Base-by-base conservation (phyloP, 2,888 invertebrate genomes). In the Tillus elongatus region DNA sequence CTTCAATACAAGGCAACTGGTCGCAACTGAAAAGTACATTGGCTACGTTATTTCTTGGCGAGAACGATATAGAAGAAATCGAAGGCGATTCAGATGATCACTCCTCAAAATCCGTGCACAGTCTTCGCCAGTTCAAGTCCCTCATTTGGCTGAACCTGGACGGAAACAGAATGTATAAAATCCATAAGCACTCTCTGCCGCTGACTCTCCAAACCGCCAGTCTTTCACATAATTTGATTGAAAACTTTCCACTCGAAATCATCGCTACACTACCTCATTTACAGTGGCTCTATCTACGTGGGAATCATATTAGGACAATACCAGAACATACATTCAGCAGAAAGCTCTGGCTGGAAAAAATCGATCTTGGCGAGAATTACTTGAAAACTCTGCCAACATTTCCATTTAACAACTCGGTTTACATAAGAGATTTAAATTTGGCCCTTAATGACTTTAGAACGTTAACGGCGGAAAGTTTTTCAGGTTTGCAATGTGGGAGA, bases 351-450 rank as follows among this genome's bases (percentile, higher is more conserved):
- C 51, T 90, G 44, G 87, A 89, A 56, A 85, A 85, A 56, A 68
- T 91, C 50, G 89, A 90, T 64, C 68, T 91, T 50, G 85, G 87
- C 42, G 85, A 85, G 62, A 91, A 91, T 63, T 78, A 80, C 57
- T 72, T 91, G 41, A 79, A 78, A 43, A 71, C 73, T 41, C 67
- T 84, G 42, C 76, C 80, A 6, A 72, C 73, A 39, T 72, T 77
- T 49, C 69, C 76, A 43, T 78, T 87, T 51, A 75, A 79, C 52
- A 75, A 75, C 42, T 79, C 81, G 51, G 72, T 85, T 39, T 81
- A 79, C 58, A 73, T 89, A 39, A 74, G 82, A 45, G 87, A 88
- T 54, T 71, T 90, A 42, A 87, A 87, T 66, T 68, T 90, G 57
- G 86, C 84, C 49, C 79, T 81, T 55, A 90, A 90, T 62, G 82